Base-by-base conservation (phyloP, 23 tunicate genomes). In the Styela clava region DNA sequence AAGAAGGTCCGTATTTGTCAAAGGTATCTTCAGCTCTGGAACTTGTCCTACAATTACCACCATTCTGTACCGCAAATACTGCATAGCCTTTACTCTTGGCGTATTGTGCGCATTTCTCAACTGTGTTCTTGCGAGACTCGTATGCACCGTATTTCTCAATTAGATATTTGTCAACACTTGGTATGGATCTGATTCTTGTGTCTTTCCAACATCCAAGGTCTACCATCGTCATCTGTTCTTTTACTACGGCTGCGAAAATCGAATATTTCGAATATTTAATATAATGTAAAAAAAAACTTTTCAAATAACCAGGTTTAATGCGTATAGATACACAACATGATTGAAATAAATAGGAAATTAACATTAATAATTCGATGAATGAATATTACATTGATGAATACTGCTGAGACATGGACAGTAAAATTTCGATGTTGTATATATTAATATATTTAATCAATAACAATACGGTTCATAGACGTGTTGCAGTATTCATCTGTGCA, bases 151-250 rank as follows among this genome's bases (percentile, higher is more conserved):
- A 25, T 16, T 24, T 51, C 24, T 12, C 52, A 24, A 9, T 33
- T 5, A 24, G 52, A 5, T 31, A 52, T 33, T 73, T 73, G 20
- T 73, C 78, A 19, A 73, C 27, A 2, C 61, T 77, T 22, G 81
- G 81, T 3, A 77, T 77, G 12, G 81, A 63, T 77, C 81, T 24
- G 64, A 2, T 44, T 1, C 81, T 27, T 2, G 81, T 51, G 68
- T 77, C 81, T 52, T 52, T 52, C 81, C 81, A 77, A 77, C 81
- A 77, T 52, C 81, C 68, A 3, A 77, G 32, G 2, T 77, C 63
- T 7, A 44, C 56, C 12, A 44, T 44, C 12, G 56, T 5, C 56
- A 44, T 44, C 56, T 44, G 12, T 12, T 44, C 9, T 7, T 44
- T 44, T 44, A 44, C 12, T 44, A 44, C 56, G 56, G 12, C 56